Conservation (phyloP, 2,113 vertebrate genomes). For the Microcebus tavaratra region DNA sequence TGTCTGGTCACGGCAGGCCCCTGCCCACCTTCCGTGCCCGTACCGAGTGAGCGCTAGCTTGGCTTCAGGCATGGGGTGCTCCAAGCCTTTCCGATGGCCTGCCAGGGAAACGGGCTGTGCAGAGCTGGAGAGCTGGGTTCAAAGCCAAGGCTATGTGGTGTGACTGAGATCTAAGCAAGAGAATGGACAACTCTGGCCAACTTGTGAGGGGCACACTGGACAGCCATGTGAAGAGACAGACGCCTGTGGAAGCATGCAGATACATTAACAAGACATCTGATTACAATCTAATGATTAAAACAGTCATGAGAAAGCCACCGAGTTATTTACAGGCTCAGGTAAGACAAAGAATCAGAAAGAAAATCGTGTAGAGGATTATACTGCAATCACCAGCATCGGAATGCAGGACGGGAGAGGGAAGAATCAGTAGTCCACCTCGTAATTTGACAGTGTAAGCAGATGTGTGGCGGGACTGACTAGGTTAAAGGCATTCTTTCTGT, state of each 20-base stretch:
- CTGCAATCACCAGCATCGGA: not conserved
- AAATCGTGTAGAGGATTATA: not conserved
- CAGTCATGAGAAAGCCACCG: not conserved
- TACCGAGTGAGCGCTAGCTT: fast-evolving
- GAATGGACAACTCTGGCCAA: not conserved
- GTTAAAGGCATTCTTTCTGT: not conserved
- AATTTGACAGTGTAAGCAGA: constrained; percentile 9
- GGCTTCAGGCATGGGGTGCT: not conserved
- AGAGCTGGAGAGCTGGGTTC: not conserved
- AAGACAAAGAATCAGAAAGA: constrained; percentile 6
- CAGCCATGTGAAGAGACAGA: constrained; percentile 65
- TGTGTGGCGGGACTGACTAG: not conserved
- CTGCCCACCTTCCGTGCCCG: not conserved
- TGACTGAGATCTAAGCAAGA: not conserved
- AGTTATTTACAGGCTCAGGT: constrained; percentile 44
- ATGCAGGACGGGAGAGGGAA: not conserved
- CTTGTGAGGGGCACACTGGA: fast-evolving
- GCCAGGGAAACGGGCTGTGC: not conserved
- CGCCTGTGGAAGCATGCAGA: not conserved
- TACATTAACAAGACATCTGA: not conserved
- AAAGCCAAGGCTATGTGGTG: not conserved
- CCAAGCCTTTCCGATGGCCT: not conserved
- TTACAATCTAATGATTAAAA: constrained; percentile 40
- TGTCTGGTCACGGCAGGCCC: not conserved
- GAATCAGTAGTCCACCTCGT: not conserved